Percentiles rank a stretch among this genome's conserved stretches.
These are phyloP conservation scores for Caenorhabditis plicata DNA, from an alignment of 2,888 invertebrate species.

Conservation along the genomic window DNA sequence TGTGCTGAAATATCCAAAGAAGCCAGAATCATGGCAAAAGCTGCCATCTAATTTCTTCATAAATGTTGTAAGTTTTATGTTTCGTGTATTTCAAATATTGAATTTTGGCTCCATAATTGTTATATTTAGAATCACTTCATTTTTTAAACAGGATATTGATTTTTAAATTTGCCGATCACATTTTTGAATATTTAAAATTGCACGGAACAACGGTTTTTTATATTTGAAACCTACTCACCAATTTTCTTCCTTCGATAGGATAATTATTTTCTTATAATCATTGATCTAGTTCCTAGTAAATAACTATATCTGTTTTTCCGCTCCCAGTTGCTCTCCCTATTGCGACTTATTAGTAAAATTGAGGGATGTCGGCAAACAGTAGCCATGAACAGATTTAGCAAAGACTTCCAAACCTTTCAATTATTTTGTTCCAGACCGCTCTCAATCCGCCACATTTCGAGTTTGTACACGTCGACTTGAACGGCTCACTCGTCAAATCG, in stretches of 20 bases:
- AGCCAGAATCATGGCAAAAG: slow-evolving; percentile 22
- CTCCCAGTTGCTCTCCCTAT: too few relatives aligned
- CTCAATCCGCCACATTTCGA: slow-evolving; percentile 32
- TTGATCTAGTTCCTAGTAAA: too few relatives aligned
- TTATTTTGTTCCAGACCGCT: slow-evolving; percentile 26
- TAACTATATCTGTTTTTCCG: not conserved
- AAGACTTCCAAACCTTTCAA: not conserved
- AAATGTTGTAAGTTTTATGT: slow-evolving; percentile 24
- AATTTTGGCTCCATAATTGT: not conserved
- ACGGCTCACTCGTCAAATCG: slow-evolving; percentile 18
- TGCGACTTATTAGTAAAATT: too few relatives aligned
- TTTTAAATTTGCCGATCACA: too few relatives aligned
- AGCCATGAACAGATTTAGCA: too few relatives aligned
- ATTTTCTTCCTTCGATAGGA: too few relatives aligned
- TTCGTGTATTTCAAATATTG: slow-evolving; percentile 1
- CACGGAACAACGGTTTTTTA: too few relatives aligned
- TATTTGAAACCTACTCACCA: too few relatives aligned
- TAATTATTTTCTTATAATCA: too few relatives aligned
- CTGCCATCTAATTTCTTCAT: slow-evolving; percentile 34
- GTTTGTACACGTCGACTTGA: slow-evolving; percentile 30
- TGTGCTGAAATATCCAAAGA: slow-evolving; percentile 30
- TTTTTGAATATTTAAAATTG: too few relatives aligned
- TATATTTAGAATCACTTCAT: not conserved
- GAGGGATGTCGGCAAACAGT: too few relatives aligned
- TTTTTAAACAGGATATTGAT: not conserved